Base-by-base conservation (phyloP, 2,888 invertebrate species). In the Cremastinae sp. region DNA sequence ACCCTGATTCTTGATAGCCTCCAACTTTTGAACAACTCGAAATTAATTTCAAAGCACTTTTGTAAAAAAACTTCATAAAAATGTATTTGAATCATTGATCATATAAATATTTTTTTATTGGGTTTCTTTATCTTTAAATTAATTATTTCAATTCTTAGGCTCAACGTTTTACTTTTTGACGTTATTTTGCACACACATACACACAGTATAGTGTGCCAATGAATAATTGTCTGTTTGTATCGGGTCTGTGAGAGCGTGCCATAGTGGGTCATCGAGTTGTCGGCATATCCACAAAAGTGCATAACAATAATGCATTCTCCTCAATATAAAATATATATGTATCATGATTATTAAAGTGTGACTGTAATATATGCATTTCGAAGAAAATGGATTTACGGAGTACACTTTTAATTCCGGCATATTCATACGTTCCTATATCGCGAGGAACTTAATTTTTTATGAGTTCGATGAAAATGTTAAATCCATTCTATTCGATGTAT, bases 231-330 rank as follows among this genome's bases (percentile, higher is more conserved):
- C 34, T 38, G 10, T 5, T 36, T 38, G 28, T 18, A 64, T 47
- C 3, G 56, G 45, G n/a, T 66, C 38, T 41, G 51, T 41, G 43
- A 69, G 20, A 61, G 62, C 62, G 74, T 70, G 74, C 74, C 58
- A 59, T 12, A 49, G n/a, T 53, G 38, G 45, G 18, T 65, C 45
- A 34, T 70, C 59, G 38, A 43, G 28, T 22, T 61, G 38, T 56
- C 54, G 12, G 45, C 45, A 68, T 58, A 58, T 53, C 54, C 47
- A 75, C 70, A 61, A 28, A 49, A 66, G 75, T 75, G 70, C 70
- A 66, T 45, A 53, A 75, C 70, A 71, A 61, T 51, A 59, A 71
- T 66, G 53, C 70, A 75, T 71, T 75, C 59, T 49, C 54, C 59
- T 70, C 28, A 38, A 20, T 58, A 34, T 12, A 36, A 14, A 22